phyloP scores from a whole-genome alignment of 2,888 invertebrate species.

The Linnaemya tessellans region DNA sequence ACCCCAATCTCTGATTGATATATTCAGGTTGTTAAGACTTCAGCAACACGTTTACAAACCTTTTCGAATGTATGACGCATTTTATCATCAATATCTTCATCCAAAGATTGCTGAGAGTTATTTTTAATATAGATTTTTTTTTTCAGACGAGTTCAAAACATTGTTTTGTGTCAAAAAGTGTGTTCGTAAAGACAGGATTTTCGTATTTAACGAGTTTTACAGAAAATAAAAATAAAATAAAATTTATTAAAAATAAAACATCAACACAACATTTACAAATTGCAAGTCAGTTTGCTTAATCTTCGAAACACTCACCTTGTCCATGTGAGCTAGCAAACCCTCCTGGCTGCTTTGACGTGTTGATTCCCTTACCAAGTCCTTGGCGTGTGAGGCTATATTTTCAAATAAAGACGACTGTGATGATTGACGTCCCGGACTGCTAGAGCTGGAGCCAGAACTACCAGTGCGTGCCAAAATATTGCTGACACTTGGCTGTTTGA shows the following conservation, averaged over 20 bases:
- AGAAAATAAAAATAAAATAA: constrained; percentile 19
- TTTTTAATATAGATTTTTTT: constrained; percentile 4
- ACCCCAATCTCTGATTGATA: constrained; percentile 25
- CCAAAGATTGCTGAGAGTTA: constrained; percentile 71
- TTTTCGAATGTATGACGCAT: constrained; percentile 89
- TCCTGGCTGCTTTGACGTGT: constrained; percentile 95
- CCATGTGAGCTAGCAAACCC: constrained; percentile 93
- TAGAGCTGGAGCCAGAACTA: constrained; percentile 86
- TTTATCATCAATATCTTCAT: constrained; percentile 84
- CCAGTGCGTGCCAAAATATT: constrained; percentile 87
- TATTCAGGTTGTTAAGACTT: constrained; percentile 24
- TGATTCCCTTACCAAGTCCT: constrained; percentile 93
- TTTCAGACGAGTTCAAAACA: neutral
- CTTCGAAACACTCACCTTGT: constrained; percentile 87
- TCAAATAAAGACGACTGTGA: constrained; percentile 94
- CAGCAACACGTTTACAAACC: constrained; percentile 84
- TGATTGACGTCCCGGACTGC: constrained; percentile 86
- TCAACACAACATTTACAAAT: constrained; percentile 75
- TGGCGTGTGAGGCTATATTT: constrained; percentile 94
- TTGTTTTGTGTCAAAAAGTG: constrained; percentile 9
- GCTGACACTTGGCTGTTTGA: constrained; percentile 79
- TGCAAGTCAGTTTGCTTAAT: constrained; percentile 7
- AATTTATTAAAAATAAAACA: constrained; percentile 67
- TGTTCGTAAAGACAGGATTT: constrained; percentile 38
- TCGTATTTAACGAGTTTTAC: constrained; percentile 2